Evolutionary conservation across 2,888 invertebrate genomes (phyloP).

Genomic region (Aelia acuminata): DNA sequence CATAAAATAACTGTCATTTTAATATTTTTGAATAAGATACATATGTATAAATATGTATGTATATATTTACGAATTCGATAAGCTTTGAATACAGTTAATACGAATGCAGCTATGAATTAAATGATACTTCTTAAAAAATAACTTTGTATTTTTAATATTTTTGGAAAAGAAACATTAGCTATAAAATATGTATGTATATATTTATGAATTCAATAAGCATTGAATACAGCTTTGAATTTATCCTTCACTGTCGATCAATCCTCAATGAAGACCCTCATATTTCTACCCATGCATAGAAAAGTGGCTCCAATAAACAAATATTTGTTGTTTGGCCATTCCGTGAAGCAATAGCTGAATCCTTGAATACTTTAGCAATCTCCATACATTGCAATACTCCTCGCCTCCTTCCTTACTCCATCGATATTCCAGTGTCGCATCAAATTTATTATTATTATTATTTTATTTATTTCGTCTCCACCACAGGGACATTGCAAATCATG

Average conservation of each 20-base stretch:
- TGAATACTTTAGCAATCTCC: slow-evolving; percentile 33
- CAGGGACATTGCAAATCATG: no score
- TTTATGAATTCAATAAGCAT: background rate
- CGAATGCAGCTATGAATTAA: no score
- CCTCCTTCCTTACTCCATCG: background rate
- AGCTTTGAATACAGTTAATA: background rate
- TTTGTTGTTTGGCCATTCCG: slow-evolving; percentile 7
- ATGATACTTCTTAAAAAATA: no score
- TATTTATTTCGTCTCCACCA: no score
- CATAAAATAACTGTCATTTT: no score
- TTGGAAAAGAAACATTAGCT: no score
- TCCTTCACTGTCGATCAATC: background rate
- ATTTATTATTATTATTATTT: no score
- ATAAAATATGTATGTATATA: no score
- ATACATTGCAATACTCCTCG: background rate
- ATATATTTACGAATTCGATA: background rate
- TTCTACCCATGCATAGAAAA: slow-evolving; percentile 6
- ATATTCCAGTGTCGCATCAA: background rate
- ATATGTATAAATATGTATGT: no score
- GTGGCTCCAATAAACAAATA: background rate
- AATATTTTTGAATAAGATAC: no score
- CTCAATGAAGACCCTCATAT: background rate
- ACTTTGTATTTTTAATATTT: no score
- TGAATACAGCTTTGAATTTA: background rate
- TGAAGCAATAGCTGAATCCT: background rate